These are phyloP conservation scores for Plebejus melissa DNA, from an alignment of 2,888 invertebrate genomes.

Conservation along the genomic window DNA sequence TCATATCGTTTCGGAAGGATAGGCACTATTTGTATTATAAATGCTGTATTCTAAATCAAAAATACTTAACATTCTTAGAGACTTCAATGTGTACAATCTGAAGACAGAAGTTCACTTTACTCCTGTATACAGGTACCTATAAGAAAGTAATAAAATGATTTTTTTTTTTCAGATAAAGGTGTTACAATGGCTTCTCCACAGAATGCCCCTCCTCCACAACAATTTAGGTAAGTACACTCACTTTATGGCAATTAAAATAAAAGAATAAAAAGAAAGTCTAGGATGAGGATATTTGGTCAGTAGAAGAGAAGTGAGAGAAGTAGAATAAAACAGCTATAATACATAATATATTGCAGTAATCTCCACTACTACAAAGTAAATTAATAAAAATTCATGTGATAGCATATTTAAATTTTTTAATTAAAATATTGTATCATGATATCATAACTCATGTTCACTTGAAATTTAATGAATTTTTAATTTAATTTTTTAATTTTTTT, in stretches of 20 bases:
- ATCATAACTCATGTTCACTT: no score
- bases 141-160: neutral
- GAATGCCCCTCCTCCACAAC: constrained; percentile 38
- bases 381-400: no score
- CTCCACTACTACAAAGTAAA: no score
- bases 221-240: constrained; percentile 45
- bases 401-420: no score
- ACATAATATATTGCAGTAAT: no score
- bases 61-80: no score
- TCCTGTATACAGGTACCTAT: neutral
- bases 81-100: no score
- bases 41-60: no score
- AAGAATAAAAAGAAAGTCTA: neutral
- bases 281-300: neutral
- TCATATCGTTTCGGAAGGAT: neutral
- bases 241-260: neutral
- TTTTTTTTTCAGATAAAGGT: constrained; percentile 31
- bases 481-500: no score
- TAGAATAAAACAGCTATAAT: neutral
- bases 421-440: no score
- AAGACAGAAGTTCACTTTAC: neutral
- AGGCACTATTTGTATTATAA: no score
- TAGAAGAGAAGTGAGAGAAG: neutral
- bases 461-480: no score
- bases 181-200: constrained; percentile 34